phyloP scores from a whole-genome alignment of 2,797 vertebrate species.

The Glyptemys insculpta region DNA sequence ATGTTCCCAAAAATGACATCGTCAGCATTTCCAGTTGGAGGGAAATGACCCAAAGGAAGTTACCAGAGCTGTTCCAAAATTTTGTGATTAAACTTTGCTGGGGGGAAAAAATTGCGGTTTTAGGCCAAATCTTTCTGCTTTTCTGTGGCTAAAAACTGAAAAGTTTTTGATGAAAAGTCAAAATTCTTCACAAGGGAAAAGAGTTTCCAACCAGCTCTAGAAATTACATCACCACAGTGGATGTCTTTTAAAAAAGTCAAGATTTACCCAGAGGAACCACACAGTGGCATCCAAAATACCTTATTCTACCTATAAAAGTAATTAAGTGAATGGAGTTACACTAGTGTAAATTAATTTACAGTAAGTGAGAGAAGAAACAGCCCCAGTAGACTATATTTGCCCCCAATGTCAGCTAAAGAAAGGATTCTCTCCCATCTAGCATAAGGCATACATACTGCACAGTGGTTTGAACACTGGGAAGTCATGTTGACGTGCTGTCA shows the following conservation, averaged over 20 bases:
- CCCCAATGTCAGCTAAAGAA: background rate
- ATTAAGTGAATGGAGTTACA: background rate
- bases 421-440: background rate
- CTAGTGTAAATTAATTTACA: accelerated
- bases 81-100: background rate
- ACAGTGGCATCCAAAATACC: background rate
- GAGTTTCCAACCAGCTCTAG: background rate
- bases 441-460: background rate
- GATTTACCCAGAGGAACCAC: background rate
- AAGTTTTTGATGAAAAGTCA: background rate
- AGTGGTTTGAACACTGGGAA: background rate
- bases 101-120: background rate
- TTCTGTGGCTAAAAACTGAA: background rate
- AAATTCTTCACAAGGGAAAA: background rate
- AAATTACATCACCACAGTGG: accelerated
- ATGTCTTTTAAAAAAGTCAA: background rate
- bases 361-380: background rate
- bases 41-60: background rate
- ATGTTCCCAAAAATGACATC: slow-evolving; percentile 11
- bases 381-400: background rate
- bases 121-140: background rate
- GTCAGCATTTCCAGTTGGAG: background rate
- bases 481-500: background rate
- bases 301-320: background rate
- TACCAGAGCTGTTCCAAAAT: slow-evolving; percentile 3